Conservation (phyloP, 2,113 vertebrate species). For the Catharus minimus region DNA sequence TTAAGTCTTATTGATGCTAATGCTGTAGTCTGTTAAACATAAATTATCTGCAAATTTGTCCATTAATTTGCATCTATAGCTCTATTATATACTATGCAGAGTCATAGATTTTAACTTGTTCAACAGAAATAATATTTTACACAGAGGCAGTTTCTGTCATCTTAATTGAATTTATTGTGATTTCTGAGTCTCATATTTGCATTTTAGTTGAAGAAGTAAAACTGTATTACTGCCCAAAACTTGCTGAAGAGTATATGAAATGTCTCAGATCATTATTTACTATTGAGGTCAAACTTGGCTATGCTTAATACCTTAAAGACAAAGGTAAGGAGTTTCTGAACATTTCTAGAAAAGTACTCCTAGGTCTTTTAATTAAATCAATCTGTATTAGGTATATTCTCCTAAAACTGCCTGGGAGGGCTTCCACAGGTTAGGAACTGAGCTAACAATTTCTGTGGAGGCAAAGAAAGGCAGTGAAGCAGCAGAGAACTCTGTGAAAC, state of each 20-base stretch:
- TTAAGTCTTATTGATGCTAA: not conserved
- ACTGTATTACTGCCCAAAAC: not conserved
- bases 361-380: not conserved
- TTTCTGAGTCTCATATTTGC: not conserved
- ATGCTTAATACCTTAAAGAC: not conserved
- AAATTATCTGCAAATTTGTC: not conserved
- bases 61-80: constrained; percentile 4
- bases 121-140: not conserved
- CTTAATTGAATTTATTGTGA: not conserved
- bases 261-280: not conserved
- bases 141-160: not conserved
- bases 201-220: constrained; percentile 12
- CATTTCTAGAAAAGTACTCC: not conserved
- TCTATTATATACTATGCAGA: not conserved
- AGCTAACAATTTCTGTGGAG: not conserved
- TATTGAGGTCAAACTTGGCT: not conserved
- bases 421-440: constrained; percentile 16
- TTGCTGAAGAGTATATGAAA: not conserved
- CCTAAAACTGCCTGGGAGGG: not conserved
- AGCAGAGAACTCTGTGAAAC: constrained; percentile 26
- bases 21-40: not conserved
- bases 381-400: not conserved
- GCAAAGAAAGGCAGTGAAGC: constrained; percentile 31
- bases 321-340: not conserved
- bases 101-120: not conserved